These are phyloP conservation scores for Urocolius indicus DNA, from an alignment of 2,113 vertebrate species.

Conservation along the genomic window DNA sequence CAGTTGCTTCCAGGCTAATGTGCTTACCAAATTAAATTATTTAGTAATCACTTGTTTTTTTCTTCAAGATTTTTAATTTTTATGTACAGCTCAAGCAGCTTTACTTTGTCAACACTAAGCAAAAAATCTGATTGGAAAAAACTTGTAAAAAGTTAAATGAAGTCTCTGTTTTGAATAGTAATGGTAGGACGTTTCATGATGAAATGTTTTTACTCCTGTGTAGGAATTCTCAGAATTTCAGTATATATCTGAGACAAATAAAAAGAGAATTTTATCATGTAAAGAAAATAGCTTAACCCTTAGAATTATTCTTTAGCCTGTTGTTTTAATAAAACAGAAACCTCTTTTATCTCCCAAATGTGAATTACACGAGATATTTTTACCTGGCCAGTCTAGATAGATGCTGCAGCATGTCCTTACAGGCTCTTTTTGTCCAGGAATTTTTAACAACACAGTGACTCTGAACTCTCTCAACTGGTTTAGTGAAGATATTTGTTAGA, in stretches of 20 bases:
- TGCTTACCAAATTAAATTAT: neutral
- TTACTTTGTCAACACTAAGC: neutral
- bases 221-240: neutral
- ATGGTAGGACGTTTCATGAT: neutral
- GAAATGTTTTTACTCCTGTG: neutral
- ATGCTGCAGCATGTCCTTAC: neutral
- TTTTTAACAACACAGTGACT: neutral
- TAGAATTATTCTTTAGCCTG: neutral
- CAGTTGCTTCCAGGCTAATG: conserved; percentile 33
- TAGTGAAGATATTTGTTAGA: neutral
- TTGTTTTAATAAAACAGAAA: neutral
- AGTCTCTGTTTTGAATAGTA: neutral
- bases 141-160: neutral
- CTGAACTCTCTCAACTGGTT: neutral
- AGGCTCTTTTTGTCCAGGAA: neutral
- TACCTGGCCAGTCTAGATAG: neutral
- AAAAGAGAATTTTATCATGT: neutral
- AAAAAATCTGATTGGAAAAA: neutral
- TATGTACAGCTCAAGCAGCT: neutral
- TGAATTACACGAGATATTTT: neutral
- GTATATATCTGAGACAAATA: neutral
- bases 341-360: neutral
- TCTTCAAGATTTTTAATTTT: neutral
- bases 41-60: neutral
- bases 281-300: neutral